Percentiles rank a stretch among this genome's conserved stretches.
Conservation (phyloP, 2,113 vertebrate genomes). For the Rhabdomys dilectus region DNA sequence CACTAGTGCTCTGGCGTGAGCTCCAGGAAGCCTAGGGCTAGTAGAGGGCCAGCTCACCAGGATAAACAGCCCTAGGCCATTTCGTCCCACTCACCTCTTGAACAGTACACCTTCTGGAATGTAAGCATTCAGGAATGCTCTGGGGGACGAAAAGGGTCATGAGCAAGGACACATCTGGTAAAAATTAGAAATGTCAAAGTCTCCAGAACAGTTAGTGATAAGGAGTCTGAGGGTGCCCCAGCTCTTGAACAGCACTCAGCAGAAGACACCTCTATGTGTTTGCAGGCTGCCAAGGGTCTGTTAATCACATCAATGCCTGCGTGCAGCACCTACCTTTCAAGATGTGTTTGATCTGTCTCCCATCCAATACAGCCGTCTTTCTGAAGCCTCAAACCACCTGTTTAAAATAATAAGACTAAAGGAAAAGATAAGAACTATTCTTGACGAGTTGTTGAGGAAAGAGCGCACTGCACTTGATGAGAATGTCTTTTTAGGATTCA, state of each 20-base stretch:
- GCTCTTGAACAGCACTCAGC: background rate
- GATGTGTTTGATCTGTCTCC: background rate
- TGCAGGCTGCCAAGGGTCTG: background rate
- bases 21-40: conserved; percentile 2
- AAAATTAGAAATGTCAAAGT: conserved; percentile 26
- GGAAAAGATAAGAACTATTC: conserved; percentile 8
- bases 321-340: background rate
- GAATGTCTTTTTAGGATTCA: background rate
- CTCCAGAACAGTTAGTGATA: background rate
- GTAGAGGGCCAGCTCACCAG: conserved; percentile 12
- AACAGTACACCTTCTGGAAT: background rate
- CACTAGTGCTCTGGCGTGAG: background rate
- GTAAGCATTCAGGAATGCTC: conserved; percentile 59
- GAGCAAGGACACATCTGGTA: conserved; percentile 39
- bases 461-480: background rate
- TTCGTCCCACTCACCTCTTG: background rate
- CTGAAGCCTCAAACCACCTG: conserved; percentile 13
- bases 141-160: background rate
- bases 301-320: background rate
- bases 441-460: background rate
- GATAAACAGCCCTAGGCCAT: conserved; percentile 57
- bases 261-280: background rate
- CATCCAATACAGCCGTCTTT: background rate
- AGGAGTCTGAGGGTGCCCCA: background rate
- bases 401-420: background rate